These are phyloP conservation scores for Brevipalpus yothersi DNA, from an alignment of 1,140 invertebrate species.

Conservation along the genomic window DNA sequence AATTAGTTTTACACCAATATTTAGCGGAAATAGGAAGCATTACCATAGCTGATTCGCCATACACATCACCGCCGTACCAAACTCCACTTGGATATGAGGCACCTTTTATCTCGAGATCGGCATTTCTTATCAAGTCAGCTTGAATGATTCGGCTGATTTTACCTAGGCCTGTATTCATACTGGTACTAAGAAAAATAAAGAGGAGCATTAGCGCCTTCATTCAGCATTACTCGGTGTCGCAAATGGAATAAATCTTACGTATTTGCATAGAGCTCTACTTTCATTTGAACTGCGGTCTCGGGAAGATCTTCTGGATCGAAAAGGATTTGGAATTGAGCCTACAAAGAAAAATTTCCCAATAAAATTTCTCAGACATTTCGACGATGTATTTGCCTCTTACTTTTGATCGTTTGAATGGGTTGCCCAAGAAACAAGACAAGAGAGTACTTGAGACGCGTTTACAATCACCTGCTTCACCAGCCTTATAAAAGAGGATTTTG, in stretches of 20 bases:
- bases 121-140: slow-evolving; percentile 36
- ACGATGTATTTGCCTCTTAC: no score
- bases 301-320: slow-evolving; percentile 50
- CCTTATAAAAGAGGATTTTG: slow-evolving; percentile 13
- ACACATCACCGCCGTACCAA: slow-evolving; percentile 56
- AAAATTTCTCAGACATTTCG: no score
- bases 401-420: slow-evolving; percentile 41
- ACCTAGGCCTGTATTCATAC: no score
- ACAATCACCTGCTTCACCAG: slow-evolving; percentile 14
- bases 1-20: neutral
- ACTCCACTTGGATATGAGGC: slow-evolving; percentile 45
- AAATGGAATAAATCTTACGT: slow-evolving; percentile 37
- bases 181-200: no score
- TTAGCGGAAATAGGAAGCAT: slow-evolving; percentile 9
- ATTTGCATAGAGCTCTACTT: slow-evolving; percentile 49
- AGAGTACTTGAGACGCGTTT: slow-evolving; percentile 30
- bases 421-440: slow-evolving; percentile 56
- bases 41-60: slow-evolving; percentile 54
- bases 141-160: no score
- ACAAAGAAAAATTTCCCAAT: neutral
- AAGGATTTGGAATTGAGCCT: slow-evolving; percentile 25
- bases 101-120: slow-evolving; percentile 55
- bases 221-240: no score
- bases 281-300: slow-evolving; percentile 37
- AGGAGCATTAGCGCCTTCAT: no score